phyloP scores from a whole-genome alignment of 2,113 vertebrate genomes.

The Leuciscus idus region DNA sequence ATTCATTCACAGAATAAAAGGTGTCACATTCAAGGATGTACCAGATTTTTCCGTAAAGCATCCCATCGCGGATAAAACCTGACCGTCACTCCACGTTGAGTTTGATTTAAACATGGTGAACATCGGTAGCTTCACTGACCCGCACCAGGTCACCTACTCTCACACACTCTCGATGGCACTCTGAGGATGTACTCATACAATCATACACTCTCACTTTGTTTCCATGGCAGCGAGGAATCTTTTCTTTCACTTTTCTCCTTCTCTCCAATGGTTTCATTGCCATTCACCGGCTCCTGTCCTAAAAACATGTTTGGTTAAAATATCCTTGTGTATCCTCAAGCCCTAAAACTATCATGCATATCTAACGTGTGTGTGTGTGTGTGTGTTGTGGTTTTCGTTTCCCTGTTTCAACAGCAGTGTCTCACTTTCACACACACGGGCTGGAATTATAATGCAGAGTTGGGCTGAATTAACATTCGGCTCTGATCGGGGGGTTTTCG shows the following conservation, averaged over 20 bases:
- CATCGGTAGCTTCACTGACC: slow-evolving; percentile 5
- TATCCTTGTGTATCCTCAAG: not conserved
- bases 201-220: slow-evolving; percentile 28
- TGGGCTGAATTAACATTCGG: not conserved
- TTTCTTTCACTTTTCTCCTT: slow-evolving; percentile 36
- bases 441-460: slow-evolving; percentile 8
- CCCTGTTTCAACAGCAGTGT: slow-evolving; percentile 26
- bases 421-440: slow-evolving; percentile 21
- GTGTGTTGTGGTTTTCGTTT: not conserved
- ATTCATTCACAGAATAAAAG: slow-evolving; percentile 1
- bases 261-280: slow-evolving; percentile 28
- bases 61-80: not conserved
- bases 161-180: slow-evolving; percentile 11
- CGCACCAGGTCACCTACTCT: slow-evolving; percentile 10
- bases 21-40: not conserved
- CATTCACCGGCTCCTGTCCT: not conserved
- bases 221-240: slow-evolving; percentile 46
- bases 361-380: not conserved
- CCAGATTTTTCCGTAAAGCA: not conserved
- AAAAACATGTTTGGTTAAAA: slow-evolving; percentile 23
- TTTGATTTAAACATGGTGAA: slow-evolving; percentile 15
- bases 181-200: not conserved
- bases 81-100: not conserved
- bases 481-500: not conserved
- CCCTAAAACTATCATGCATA: slow-evolving; percentile 28